Evolutionary conservation across 2,888 invertebrate species (phyloP), one percentile per base, ranked within the genome.

Genomic region (Eilema griseolum): DNA sequence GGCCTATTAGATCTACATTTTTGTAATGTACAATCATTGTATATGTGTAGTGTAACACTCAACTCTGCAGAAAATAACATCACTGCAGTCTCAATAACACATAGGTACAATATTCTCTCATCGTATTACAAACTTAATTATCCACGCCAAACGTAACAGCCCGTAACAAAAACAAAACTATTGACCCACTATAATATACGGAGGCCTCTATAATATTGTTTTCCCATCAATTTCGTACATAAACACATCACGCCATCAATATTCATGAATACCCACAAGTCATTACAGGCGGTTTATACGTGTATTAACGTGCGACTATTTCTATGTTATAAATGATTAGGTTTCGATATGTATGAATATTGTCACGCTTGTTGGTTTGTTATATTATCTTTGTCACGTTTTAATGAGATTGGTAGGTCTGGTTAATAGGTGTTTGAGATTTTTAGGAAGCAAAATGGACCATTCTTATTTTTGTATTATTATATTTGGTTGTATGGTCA

Each of bases 201-300:
- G 61, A 69, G 41, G 66, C 72, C 63, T 76, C 66, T 62, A 80
- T 80, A 78, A 80, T 82, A 82, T 81, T 82, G 81, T 83, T 83
- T 79, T 76, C 73, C 74, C 77, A 80, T 79, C 77, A 81, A 81
- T 80, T 84, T 82, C 68, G 63, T 80, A 76, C 75, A 81, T 80
- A 82, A 83, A 81, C 82, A 84, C 74, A 75, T 75, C 74, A 76
- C 26, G 66, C 37, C 71, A 81, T 84, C 75, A 84, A 84, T 84
- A 84, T 84, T 84, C 84, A 84, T 83, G 80, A 77, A 61, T 64
- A 70, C 67, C 75, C 75, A 73, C 75, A 73, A 77, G 74, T 82
- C 74, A 79, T 82, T 82, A 82, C 61, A 69, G 61, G 72, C 70
- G 70, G 66, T 66, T 64, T 72, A 67, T 69, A 74, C 69, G 62